Evolutionary conservation across 2,113 vertebrate species (phyloP).

Genomic region (Ptilorrhoa leucosticta): DNA sequence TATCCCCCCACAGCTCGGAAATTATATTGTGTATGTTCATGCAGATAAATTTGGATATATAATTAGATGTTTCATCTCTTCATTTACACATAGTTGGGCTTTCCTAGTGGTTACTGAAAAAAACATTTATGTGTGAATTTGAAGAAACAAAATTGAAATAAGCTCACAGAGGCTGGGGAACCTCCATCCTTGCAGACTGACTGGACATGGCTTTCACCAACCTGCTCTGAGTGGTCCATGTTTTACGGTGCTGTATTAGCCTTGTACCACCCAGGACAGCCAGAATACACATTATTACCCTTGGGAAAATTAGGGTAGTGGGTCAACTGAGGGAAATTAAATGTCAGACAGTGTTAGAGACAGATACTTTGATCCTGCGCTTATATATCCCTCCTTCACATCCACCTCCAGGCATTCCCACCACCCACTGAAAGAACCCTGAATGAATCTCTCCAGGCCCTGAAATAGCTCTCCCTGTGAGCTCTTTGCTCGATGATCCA

Average conservation of each 20-base stretch:
- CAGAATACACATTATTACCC: not conserved
- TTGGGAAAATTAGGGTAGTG: not conserved
- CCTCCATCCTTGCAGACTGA: not conserved
- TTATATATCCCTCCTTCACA: not conserved
- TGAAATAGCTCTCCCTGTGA: fast-evolving
- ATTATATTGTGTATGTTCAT: conserved; percentile 4
- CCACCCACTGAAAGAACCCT: not conserved
- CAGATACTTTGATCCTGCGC: not conserved
- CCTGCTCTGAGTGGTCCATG: not conserved
- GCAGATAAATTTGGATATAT: conserved; percentile 26
- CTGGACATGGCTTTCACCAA: not conserved
- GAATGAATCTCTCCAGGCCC: not conserved
- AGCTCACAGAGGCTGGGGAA: not conserved
- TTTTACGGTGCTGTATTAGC: not conserved
- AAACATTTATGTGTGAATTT: not conserved
- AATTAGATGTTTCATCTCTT: not conserved
- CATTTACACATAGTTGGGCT: conserved; percentile 23
- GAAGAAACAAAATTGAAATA: not conserved
- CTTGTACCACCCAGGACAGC: not conserved
- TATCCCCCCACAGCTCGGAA: not conserved
- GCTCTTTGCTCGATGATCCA: not conserved
- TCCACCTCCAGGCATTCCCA: not conserved
- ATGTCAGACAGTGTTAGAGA: not conserved
- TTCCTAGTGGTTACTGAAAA: not conserved
- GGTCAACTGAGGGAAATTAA: not conserved